Evolutionary conservation across 2,888 invertebrate genomes (phyloP).

Genomic region (Calameuta pallipes): DNA sequence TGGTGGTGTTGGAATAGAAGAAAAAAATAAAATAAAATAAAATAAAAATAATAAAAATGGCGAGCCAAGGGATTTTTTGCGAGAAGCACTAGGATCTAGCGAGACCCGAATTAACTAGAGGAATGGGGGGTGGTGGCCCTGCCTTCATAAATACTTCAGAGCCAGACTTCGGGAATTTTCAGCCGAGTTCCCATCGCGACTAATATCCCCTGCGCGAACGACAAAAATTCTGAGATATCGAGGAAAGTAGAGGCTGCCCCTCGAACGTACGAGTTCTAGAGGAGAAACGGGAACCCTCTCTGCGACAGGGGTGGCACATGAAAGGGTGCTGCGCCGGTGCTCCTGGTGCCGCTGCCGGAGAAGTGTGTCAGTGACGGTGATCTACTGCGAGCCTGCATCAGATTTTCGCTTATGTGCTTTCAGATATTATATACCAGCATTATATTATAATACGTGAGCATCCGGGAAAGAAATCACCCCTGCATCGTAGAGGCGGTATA

Average conservation of each 20-base stretch:
- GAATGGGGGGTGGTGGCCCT: conserved; percentile 27
- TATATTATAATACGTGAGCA: not conserved
- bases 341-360: conserved; percentile 12
- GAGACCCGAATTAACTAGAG: conserved; percentile 36
- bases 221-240: conserved; percentile 36
- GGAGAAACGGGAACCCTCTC: not conserved
- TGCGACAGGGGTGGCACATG: not conserved
- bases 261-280: not conserved
- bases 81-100: conserved; percentile 17
- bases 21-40: conserved; percentile 19
- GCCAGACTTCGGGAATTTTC: conserved; percentile 54
- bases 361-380: conserved; percentile 37
- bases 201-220: conserved; percentile 33
- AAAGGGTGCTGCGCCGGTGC: not conserved
- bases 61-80: conserved; percentile 26
- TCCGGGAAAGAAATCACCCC: not conserved
- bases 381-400: conserved; percentile 35
- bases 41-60: conserved; percentile 10
- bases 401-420: conserved; percentile 18
- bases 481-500: not conserved
- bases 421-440: not conserved
- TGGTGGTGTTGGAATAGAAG: not conserved
- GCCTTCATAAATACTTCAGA: conserved; percentile 59
- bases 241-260: not conserved
- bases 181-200: conserved; percentile 44